Evolutionary conservation across 1,140 invertebrate species (phyloP).

Genomic region (Cyclargus thomasi): DNA sequence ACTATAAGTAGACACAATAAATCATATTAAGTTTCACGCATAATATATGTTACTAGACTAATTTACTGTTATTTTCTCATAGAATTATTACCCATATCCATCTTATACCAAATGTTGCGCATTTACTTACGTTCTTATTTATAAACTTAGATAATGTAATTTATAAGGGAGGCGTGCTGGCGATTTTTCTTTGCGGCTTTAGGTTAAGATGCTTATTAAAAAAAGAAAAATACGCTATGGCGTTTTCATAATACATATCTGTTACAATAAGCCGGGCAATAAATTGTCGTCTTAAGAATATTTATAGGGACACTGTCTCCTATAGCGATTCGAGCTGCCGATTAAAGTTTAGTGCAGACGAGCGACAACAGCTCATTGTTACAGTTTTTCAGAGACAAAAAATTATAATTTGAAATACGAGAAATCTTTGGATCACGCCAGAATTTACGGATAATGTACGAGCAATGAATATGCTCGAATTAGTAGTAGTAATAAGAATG

Average conservation of each 20-base stretch:
- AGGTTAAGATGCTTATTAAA: constrained; percentile 14
- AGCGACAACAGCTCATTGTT: neutral
- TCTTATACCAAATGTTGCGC: constrained; percentile 54
- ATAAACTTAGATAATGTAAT: constrained; percentile 28
- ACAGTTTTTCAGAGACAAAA: neutral
- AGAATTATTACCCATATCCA: constrained; percentile 10
- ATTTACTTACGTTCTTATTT: constrained; percentile 46
- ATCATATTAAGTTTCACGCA: constrained; percentile 22
- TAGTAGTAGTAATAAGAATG: too few species aligned
- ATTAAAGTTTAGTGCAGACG: neutral
- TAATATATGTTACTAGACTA: constrained; percentile 20
- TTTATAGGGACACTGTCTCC: constrained; percentile 33
- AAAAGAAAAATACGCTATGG: constrained; percentile 32
- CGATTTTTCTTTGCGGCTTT: neutral
- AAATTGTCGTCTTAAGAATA: constrained; percentile 31
- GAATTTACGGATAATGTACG: too few species aligned
- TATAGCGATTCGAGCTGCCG: constrained; percentile 20
- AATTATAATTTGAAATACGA: too few species aligned
- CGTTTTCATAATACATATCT: constrained; percentile 48
- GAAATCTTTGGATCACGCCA: too few species aligned
- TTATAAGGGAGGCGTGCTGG: constrained; percentile 13
- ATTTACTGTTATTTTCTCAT: constrained; percentile 13
- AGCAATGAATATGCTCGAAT: too few species aligned
- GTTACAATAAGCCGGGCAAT: constrained; percentile 55
- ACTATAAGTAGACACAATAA: neutral